These are phyloP conservation scores for Leptopilina syphax DNA, from an alignment of 2,888 invertebrate species.

Conservation along the genomic window DNA sequence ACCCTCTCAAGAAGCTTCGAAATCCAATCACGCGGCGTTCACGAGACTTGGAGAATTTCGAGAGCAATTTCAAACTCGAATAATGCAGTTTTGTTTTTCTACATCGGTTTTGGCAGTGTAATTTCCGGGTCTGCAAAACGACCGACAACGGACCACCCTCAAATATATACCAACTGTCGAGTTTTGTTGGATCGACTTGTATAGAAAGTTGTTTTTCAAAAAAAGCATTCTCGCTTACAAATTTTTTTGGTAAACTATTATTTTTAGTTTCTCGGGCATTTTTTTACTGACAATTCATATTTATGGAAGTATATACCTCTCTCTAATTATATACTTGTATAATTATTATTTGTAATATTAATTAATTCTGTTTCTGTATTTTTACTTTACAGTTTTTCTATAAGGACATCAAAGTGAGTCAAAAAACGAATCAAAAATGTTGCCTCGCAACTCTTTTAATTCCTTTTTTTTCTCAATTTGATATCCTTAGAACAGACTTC, in stretches of 20 bases:
- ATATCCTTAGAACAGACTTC: too few species aligned
- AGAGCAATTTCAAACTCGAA: constrained; percentile 30
- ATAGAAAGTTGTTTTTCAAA: not conserved
- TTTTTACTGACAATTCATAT: too few species aligned
- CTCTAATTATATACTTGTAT: too few species aligned
- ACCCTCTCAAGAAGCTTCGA: not conserved
- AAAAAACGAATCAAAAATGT: too few species aligned
- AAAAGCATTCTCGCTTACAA: not conserved
- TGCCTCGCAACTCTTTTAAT: too few species aligned
- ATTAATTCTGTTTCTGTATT: too few species aligned
- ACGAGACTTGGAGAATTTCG: constrained; percentile 10
- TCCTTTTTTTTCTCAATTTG: too few species aligned
- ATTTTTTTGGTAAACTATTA: not conserved
- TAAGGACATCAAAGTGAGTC: too few species aligned
- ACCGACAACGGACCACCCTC: constrained; percentile 23
- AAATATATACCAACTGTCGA: constrained; percentile 28
- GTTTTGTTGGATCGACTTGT: not conserved
- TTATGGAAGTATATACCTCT: too few species aligned
- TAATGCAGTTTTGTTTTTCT: constrained; percentile 34
- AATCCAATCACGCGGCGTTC: constrained; percentile 8
- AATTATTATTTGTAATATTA: too few species aligned
- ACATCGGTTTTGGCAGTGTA: constrained; percentile 24
- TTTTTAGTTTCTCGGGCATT: too few species aligned
- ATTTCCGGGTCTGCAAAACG: constrained; percentile 11
- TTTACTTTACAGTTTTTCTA: too few species aligned